Base-by-base conservation (phyloP, 2,888 invertebrate genomes). In the Tribolium freemani region DNA sequence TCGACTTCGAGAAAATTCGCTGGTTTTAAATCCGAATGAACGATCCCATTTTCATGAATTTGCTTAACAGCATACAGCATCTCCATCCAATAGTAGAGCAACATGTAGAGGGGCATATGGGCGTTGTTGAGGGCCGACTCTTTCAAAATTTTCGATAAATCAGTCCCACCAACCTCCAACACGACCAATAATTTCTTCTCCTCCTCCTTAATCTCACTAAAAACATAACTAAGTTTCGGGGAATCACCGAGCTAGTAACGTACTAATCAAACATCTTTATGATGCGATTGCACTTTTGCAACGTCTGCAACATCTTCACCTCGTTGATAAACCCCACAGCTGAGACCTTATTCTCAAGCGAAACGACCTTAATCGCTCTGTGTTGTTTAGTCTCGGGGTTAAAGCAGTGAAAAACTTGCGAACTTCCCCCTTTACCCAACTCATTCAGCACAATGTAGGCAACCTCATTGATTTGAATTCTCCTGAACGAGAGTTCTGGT, bases 21-120 rank as follows among this genome's bases (percentile, higher is more conserved):
- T 0, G 99, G 99, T 86, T 99, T 99, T 78, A 99, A 87, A 87
- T 99, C 99, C 0, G 97, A 95, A 87, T 99, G 99, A 79, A 99
- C 96, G 1, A 99, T 95, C 63, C 96, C 96, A 87, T 94, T 91
- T 78, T 93, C 90, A 82, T 99, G 98, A 83, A 99, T 96, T 82
- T 95, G 94, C 80, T 93, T 89, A 3, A 99, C 98, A 30, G 96
- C 95, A 71, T 91, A 90, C 66, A 99, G 88, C 96, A 99, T 98
- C 87, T 97, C 95, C 84, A 93, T 92, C 96, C 98, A 98, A 88
- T 96, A 97, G 86, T 93, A 94, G 76, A 94, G 89, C 66, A 97
- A 90, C 83, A 93, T 92, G 67, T 93, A 91, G n/a, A 93, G 88
- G 58, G 94, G 92, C 69, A 95, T 87, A 75, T 87, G 85, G 3